A percentile compares a stretch with the other conserved stretches of the same genome.
phyloP scores from a whole-genome alignment of 2,888 invertebrate species.

The Nymphalis c-album region DNA sequence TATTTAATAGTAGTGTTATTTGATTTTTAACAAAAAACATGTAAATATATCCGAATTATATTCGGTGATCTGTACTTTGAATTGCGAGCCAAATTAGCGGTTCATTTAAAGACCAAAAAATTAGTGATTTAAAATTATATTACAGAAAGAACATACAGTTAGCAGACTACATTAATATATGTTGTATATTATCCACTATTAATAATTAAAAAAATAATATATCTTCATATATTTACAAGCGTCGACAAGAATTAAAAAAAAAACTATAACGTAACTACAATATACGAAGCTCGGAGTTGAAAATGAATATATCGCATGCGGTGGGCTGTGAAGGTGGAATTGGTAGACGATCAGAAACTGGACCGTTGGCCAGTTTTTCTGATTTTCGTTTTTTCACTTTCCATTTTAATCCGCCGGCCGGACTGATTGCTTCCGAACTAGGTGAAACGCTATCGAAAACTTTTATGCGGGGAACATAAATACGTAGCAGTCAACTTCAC shows the following conservation, averaged over 20 bases:
- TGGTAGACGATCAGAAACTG: conserved; percentile 26
- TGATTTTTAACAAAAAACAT: too few species aligned
- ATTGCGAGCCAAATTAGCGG: too few species aligned
- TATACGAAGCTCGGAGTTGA: not conserved
- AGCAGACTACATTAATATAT: too few species aligned
- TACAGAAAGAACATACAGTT: too few species aligned
- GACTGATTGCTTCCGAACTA: conserved; percentile 31
- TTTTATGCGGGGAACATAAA: conserved; percentile 8
- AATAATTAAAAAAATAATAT: too few species aligned
- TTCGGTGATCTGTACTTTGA: too few species aligned
- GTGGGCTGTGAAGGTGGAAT: conserved; percentile 20
- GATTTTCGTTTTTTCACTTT: conserved; percentile 23
- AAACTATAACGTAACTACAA: not conserved
- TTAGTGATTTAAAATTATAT: too few species aligned
- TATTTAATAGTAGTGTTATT: too few species aligned
- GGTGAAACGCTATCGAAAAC: conserved; percentile 13
- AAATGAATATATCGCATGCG: conserved; percentile 24
- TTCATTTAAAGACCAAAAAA: too few species aligned
- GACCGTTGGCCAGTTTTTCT: conserved; percentile 13
- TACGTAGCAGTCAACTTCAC: not conserved
- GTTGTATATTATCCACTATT: too few species aligned
- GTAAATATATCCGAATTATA: too few species aligned
- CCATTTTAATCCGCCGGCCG: conserved; percentile 23
- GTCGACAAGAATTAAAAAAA: not conserved
- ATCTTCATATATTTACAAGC: not conserved